Conservation (phyloP, 2,113 vertebrate species). For the Labeo catla region DNA sequence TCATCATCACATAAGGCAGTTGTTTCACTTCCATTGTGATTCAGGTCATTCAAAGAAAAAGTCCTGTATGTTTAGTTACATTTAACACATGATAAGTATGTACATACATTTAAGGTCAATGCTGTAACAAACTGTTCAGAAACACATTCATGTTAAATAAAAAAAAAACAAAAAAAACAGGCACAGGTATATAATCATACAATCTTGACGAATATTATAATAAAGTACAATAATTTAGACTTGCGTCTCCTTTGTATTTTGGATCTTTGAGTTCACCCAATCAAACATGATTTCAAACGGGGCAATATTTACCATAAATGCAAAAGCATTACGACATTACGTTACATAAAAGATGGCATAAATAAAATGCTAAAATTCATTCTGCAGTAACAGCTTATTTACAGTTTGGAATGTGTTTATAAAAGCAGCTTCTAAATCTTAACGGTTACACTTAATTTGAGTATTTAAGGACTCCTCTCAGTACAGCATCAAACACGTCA, state of each 20-base stretch:
- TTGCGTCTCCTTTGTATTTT: neutral
- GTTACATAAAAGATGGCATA: neutral
- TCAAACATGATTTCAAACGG: neutral
- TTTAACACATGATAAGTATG: slow-evolving; percentile 13
- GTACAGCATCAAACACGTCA: slow-evolving; percentile 49
- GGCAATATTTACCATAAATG: neutral
- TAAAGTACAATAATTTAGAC: slow-evolving; percentile 1
- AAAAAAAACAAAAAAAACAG: neutral
- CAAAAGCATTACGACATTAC: neutral
- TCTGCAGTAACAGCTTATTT: slow-evolving; percentile 10
- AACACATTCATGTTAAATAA: neutral
- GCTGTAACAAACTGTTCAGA: neutral
- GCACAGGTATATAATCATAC: neutral
- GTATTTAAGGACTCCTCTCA: slow-evolving; percentile 33
- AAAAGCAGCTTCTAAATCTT: slow-evolving; percentile 32
- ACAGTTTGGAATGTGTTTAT: slow-evolving; percentile 10
- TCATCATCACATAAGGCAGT: slow-evolving; percentile 63
- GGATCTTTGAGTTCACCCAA: neutral
- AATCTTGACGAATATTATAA: neutral
- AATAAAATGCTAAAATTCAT: neutral
- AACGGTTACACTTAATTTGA: slow-evolving; percentile 5
- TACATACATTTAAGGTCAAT: slow-evolving; percentile 1
- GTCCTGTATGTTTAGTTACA: neutral
- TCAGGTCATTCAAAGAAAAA: neutral
- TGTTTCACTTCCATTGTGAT: slow-evolving; percentile 37